phyloP scores from a whole-genome alignment of 1,140 invertebrate genomes.

The Monochamus saltuarius region DNA sequence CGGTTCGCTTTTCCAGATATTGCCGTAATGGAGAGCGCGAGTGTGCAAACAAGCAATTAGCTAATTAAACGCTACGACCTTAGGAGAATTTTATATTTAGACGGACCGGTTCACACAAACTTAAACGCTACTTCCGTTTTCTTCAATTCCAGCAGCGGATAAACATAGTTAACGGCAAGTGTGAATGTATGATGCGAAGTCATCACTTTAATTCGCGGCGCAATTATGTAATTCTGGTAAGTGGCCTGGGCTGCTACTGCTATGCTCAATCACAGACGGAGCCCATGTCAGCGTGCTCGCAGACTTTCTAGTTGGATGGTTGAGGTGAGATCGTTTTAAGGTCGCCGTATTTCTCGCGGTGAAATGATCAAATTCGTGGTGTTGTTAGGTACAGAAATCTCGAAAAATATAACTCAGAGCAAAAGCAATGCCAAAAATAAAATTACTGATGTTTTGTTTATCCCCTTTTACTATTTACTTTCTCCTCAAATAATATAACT shows the following conservation, averaged over 20 bases:
- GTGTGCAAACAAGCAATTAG: conserved; percentile 8
- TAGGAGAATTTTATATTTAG: conserved; percentile 22
- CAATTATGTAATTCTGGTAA: conserved; percentile 21
- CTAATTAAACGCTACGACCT: conserved; percentile 15
- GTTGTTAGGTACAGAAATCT: no score
- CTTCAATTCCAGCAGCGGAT: conserved; percentile 44
- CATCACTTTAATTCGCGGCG: conserved; percentile 38
- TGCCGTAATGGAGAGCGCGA: background rate
- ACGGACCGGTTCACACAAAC: conserved; percentile 28
- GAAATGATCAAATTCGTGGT: no score
- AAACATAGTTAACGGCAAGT: conserved; percentile 43
- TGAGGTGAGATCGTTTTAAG: no score
- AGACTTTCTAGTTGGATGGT: no score
- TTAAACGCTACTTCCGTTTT: conserved; percentile 48
- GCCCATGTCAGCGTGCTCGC: no score
- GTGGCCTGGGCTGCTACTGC: background rate
- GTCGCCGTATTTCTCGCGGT: no score
- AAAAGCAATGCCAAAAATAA: no score
- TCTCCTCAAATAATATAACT: no score
- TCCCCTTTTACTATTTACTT: no score
- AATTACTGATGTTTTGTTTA: no score
- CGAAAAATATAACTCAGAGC: no score
- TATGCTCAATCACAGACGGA: no score
- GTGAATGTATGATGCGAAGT: conserved; percentile 48
- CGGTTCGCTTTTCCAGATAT: conserved; percentile 11